Evolutionary conservation across 37 sponge, comb jelly and placozoan species (phyloP), one percentile per base, ranked within the genome.

Genomic region (Bolinopsis microptera): DNA sequence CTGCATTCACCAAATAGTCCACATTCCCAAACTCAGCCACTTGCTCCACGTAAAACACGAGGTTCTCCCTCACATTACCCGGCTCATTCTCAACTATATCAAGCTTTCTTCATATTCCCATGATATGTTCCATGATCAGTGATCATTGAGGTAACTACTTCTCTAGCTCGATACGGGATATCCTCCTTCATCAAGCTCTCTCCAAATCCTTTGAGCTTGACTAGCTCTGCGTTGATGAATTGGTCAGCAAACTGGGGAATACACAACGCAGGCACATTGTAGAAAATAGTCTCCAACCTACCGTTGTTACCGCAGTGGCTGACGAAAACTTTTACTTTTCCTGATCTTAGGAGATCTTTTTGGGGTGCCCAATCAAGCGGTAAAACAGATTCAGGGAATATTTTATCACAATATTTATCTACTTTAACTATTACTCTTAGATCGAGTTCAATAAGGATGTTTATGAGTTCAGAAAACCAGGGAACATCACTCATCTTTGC

Each of bases 291-390:
- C n/a, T 72, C 75, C 8, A 72, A 5, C n/a, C 75, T 23, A 3
- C 75, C 75, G 26, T 72, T 72, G 26, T 72, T 72, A 25, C 75
- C 75, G n/a, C 75, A 72, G 75, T 72, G 75, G 26, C 75, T 72
- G 28, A 72, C n/a, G 75, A 72, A 72, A 8, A 72, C 5, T 72
- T 72, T 72, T 27, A 72, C 26, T 72, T 22, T 72, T 22, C 75
- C 75, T 8, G 75, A 72, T 8, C 28, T 3, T 27, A 72, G 26
- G 75, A 72, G 75, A 72, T 16, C 82, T 80, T 22, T 33, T 37
- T 80, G 82, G 22, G 82, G 82, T 30, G 30, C 38, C 82, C 82
- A 80, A 37, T 22, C 26, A 8, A 70, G 74, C 26, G 30, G 25
- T 22, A 70, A 70, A n/a, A 70, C 74, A 70, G 74, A 70, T 22